Evolutionary conservation across 2,888 invertebrate species (phyloP).

Genomic region (Selenia dentaria): DNA sequence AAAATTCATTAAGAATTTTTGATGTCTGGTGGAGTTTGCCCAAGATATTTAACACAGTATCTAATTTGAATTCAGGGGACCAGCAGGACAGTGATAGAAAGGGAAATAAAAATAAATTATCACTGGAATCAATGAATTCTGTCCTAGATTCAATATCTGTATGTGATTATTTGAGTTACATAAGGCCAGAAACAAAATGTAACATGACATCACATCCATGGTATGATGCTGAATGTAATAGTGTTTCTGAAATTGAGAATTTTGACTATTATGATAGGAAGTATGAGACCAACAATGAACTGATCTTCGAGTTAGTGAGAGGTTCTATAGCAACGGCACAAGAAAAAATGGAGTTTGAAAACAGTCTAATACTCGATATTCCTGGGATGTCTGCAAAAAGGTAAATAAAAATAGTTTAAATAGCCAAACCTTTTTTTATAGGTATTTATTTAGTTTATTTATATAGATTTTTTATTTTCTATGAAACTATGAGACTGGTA

Average conservation of each 20-base stretch:
- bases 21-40: slow-evolving; percentile 73
- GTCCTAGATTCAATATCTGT: slow-evolving; percentile 67
- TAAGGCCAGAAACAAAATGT: slow-evolving; percentile 31
- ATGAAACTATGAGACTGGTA: too few relatives aligned
- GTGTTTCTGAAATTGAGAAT: slow-evolving; percentile 66
- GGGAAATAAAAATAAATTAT: slow-evolving; percentile 27
- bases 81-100: slow-evolving; percentile 33
- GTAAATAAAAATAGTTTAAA: too few relatives aligned
- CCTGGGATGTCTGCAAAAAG: slow-evolving; percentile 62
- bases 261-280: slow-evolving; percentile 50
- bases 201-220: slow-evolving; percentile 60
- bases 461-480: too few relatives aligned
- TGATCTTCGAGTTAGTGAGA: slow-evolving; percentile 50
- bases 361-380: slow-evolving; percentile 41
- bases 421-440: too few relatives aligned
- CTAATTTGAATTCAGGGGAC: slow-evolving; percentile 1
- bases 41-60: slow-evolving; percentile 39
- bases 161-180: slow-evolving; percentile 56
- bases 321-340: slow-evolving; percentile 48
- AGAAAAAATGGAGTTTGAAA: slow-evolving; percentile 38
- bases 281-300: slow-evolving; percentile 51
- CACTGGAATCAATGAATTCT: slow-evolving; percentile 50
- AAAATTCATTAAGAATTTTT: slow-evolving; percentile 42
- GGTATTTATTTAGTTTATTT: too few relatives aligned
- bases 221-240: slow-evolving; percentile 54